Conservation (phyloP, 2,888 invertebrate genomes). For the Emmelina monodactyla region DNA sequence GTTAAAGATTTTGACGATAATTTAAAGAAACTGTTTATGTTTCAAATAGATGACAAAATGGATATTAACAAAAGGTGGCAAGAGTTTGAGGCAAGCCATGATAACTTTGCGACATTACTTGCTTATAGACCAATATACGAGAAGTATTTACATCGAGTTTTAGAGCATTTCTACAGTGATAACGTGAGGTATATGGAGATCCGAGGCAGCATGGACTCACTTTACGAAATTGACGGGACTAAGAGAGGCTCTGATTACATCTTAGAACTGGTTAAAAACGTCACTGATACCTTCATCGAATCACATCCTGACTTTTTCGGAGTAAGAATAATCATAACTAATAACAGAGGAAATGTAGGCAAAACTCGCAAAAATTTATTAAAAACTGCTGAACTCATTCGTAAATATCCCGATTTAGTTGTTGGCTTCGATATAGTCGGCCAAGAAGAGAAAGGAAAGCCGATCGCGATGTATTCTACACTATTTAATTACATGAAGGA, state of each 20-base stretch:
- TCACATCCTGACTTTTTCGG: conserved; percentile 73
- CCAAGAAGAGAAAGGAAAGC: conserved; percentile 76
- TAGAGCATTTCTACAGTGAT: conserved; percentile 71
- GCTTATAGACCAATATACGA: conserved; percentile 70
- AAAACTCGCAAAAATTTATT: conserved; percentile 38
- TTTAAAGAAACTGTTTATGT: conserved; percentile 59
- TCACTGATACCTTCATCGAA: conserved; percentile 63
- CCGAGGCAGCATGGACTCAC: conserved; percentile 61
- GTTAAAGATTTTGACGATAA: conserved; percentile 53
- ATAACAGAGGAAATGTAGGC: conserved; percentile 23
- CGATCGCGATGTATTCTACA: conserved; percentile 67
- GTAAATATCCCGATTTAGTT: conserved; percentile 69
- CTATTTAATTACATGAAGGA: conserved; percentile 55
- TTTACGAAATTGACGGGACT: conserved; percentile 72
- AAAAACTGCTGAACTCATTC: conserved; percentile 37
- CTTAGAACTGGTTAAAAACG: conserved; percentile 60
- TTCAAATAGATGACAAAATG: conserved; percentile 48
- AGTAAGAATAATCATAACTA: conserved; percentile 69
- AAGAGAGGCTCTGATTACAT: conserved; percentile 57
- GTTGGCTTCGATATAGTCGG: conserved; percentile 85
- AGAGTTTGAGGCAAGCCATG: conserved; percentile 62
- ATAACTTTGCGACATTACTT: conserved; percentile 58
- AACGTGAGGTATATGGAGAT: conserved; percentile 76
- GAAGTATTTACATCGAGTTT: conserved; percentile 68
- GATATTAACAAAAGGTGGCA: conserved; percentile 69